phyloP scores from a whole-genome alignment of 2,888 invertebrate genomes.

The Dione vanillae region DNA sequence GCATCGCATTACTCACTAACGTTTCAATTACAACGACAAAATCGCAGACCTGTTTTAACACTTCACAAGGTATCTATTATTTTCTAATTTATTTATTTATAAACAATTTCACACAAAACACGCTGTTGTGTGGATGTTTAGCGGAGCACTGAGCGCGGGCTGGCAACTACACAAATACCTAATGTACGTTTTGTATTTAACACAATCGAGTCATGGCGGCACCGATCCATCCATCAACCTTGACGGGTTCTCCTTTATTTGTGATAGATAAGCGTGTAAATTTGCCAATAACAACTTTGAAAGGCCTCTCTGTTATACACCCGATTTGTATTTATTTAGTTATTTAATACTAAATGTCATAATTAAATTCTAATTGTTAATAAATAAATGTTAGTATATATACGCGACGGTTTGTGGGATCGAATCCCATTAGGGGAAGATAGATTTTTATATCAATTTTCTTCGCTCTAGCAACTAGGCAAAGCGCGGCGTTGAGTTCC shows the following conservation, averaged over 20 bases:
- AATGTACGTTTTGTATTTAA: conserved; percentile 65
- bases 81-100: conserved; percentile 20
- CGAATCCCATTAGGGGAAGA: too few species aligned
- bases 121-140: conserved; percentile 71
- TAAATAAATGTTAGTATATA: too few species aligned
- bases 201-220: conserved; percentile 61
- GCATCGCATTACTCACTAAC: conserved; percentile 35
- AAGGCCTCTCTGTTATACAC: background rate
- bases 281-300: conserved; percentile 13
- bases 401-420: too few species aligned
- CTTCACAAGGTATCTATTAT: background rate
- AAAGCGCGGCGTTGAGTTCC: too few species aligned
- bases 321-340: background rate
- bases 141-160: conserved; percentile 55
- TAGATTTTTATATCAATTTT: too few species aligned
- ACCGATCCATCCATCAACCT: conserved; percentile 54
- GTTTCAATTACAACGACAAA: conserved; percentile 48
- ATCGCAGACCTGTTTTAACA: conserved; percentile 46
- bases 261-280: conserved; percentile 27
- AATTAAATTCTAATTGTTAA: too few species aligned
- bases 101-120: conserved; percentile 40
- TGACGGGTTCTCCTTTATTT: conserved; percentile 30
- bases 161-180: conserved; percentile 63
- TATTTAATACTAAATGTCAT: too few species aligned
- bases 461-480: too few species aligned